Evolutionary conservation across 2,888 invertebrate genomes (phyloP), one percentile per base, ranked within the genome.

Genomic region (Patella caerulea): DNA sequence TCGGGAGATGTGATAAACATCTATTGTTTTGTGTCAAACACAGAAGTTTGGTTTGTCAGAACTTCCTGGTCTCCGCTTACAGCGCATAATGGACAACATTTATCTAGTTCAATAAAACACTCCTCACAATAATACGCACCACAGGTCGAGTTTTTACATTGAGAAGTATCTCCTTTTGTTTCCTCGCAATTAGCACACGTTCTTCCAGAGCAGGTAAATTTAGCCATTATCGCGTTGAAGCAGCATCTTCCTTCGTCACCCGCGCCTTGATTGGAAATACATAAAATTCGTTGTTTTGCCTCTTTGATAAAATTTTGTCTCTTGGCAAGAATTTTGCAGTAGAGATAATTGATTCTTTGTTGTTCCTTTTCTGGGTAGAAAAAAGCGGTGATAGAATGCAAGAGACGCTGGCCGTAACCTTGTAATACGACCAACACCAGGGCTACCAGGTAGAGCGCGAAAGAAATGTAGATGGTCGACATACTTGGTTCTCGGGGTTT

Each of bases 311-410:
- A 65, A 11, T 19, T 65, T 65, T 65, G 11, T 24, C 75, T 75
- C 71, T 71, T 75, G 5, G 45, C 54, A 15, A 75, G 75, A 14
- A 75, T 75, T 54, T 71, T 70, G 34, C 71, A 24, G 54, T 75
- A 75, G 24, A 75, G 71, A n/a, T 71, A 75, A 70, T 71, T 24
- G 55, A 75, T 54, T 71, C 75, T 29, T 19, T 75, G 70, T 29
- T 53, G 70, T 56, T 75, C 75, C 53, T 71, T 52, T 29, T 71
- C 71, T 15, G 75, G 75, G 71, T 71, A 75, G 71, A 75, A 75
- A 56, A 70, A 75, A 9, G 75, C 75, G 34, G 71, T 54, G 14
- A 75, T 75, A 34, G 54, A 55, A 24, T 56, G 71, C 11, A 70
- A 17, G 12, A 75, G 71, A 15, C 75, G 69, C 70, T 71, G 55